phyloP scores from a whole-genome alignment of 2,113 vertebrate genomes.

The Anseranas semipalmata region DNA sequence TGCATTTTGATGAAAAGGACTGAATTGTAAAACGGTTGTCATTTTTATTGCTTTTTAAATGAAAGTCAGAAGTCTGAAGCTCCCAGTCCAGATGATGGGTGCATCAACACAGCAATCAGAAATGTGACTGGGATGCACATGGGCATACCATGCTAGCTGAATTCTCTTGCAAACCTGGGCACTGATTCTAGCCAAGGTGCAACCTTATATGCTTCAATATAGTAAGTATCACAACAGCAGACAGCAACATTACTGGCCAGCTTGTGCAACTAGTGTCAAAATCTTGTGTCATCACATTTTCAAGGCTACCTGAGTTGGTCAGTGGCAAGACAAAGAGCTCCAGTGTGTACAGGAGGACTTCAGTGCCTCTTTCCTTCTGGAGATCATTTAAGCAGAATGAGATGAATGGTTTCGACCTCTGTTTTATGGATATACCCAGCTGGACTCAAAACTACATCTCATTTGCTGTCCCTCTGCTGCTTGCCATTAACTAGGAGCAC shows the following conservation, averaged over 20 bases:
- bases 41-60: constrained; percentile 12
- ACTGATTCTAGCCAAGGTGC: background rate
- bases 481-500: background rate
- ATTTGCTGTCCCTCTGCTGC: background rate
- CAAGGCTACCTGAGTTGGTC: background rate
- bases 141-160: background rate
- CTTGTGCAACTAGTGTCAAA: background rate
- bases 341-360: background rate
- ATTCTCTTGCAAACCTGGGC: background rate
- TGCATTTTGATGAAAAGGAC: background rate
- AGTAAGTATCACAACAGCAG: background rate
- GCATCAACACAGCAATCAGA: background rate
- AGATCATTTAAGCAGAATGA: background rate
- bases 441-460: background rate
- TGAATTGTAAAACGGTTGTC: background rate
- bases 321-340: background rate
- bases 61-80: background rate
- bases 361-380: background rate
- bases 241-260: background rate
- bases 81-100: background rate
- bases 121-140: background rate
- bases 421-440: background rate
- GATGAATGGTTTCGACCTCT: background rate
- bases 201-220: background rate
- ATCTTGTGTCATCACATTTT: background rate